Base-by-base conservation (phyloP, 2,797 vertebrate genomes). In the Gambusia yucatana region DNA sequence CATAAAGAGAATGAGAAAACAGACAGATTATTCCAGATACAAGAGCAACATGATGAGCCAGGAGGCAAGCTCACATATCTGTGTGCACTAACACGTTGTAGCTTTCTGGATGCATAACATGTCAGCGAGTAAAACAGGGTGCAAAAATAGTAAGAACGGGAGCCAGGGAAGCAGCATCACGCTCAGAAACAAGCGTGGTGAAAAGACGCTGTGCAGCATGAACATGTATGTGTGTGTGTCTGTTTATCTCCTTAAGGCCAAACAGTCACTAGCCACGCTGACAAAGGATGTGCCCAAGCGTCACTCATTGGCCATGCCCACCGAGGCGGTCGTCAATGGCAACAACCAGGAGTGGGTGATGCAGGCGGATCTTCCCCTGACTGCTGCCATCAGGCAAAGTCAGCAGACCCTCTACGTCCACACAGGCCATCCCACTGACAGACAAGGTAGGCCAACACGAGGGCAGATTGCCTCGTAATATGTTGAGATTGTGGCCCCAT, bases 321-420 rank as follows among this genome's bases (percentile, higher is more conserved):
- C 97, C 0, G 98, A 99, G 91, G 95, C 97, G 0, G 97, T 99
- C 88, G 96, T 99, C 88, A 99, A 99, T 0, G 98, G 98, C 84
- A 99, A 96, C 95, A 99, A 96, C 93, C 98, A 99, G 95, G 98
- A 99, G 94, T 99, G 98, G 98, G 98, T 99, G 95, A 97, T 98
- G 95, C 98, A 99, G 89, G 97, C 98, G 0, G 98, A 99, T 95
- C 97, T 99, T 82, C 98, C 98, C 0, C 96, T 99, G 90, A 99
- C 98, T 0, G 98, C 98, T 0, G 98, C 98, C 86, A 99, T 99
- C 95, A 96, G 98, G 75, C 98, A 99, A 95, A 99, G 98, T 94
- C 98, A 99, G 94, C 98, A 99, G 96, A 98, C 97, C 0, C 97
- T 99, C 71, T 98, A 99, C 50, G 96, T 96, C 0, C 97, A 99